phyloP scores from a whole-genome alignment of 2,888 invertebrate genomes.

The Odontothrips loti region DNA sequence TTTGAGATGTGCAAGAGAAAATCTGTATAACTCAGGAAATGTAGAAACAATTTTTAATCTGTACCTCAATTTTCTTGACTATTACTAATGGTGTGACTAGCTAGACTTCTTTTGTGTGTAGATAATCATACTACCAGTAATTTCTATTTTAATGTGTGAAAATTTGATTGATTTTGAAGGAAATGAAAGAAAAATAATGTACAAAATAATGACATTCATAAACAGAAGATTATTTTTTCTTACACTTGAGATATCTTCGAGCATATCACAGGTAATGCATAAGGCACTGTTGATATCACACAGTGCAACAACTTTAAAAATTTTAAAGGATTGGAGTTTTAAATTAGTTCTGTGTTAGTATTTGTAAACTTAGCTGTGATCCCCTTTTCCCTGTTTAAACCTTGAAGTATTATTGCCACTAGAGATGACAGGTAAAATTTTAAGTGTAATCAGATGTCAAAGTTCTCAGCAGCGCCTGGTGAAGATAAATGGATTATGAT shows the following conservation, averaged over 20 bases:
- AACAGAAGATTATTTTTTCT: slow-evolving; percentile 2
- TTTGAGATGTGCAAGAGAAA: not conserved
- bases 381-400: not conserved
- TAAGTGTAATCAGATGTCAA: too few species aligned
- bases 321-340: not conserved
- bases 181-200: not conserved
- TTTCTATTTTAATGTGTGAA: not conserved
- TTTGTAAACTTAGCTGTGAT: slow-evolving; percentile 1
- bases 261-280: slow-evolving; percentile 9
- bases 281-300: not conserved
- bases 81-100: not conserved
- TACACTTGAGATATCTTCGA: not conserved
- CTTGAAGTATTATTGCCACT: not conserved
- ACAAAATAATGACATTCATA: not conserved
- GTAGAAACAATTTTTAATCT: not conserved
- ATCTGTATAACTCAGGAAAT: not conserved
- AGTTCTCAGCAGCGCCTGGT: too few species aligned
- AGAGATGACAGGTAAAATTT: too few species aligned
- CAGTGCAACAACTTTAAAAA: not conserved
- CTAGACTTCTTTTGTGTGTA: not conserved
- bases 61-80: not conserved
- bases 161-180: not conserved
- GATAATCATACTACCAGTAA: not conserved
- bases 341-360: not conserved
- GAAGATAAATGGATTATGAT: not conserved